Evolutionary conservation across 2,113 vertebrate genomes (phyloP), one percentile per base, ranked within the genome.

Genomic region (Corythornis cristatus): DNA sequence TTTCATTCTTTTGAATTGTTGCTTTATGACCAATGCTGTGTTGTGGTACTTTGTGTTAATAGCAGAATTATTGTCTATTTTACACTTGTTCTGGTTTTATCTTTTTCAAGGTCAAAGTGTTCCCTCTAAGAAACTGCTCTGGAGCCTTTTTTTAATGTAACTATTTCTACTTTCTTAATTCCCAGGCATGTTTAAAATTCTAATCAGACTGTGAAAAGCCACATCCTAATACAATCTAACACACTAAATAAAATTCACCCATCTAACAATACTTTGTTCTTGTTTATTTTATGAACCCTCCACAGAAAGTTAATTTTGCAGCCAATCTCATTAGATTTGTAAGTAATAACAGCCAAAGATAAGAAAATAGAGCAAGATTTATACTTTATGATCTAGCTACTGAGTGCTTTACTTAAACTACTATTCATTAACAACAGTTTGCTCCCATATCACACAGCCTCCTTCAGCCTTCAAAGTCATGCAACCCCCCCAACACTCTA

Each of bases 101-200:
- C 62, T 93, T 96, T 96, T 93, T 97, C 97, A 98, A 98, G 97
- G 97, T 98, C 95, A 97, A 95, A 95, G 70, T 5, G 3, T 85
- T 95, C 33, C 93, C 81, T 84, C 31, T 58, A 83, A 86, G 50
- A 94, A 95, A 67, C 65, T 89, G 79, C 53, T 94, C 72, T 89
- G 26, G 35, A 96, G 66, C 40, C 40, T 40, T 76, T 93, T 91
- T 75, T 64, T 16, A 68, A 64, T 29, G 22, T 78, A 90, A 64
- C 40, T 86, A 79, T 90, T 76, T 93, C 87, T 84, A 87, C 58
- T 96, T 94, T 94, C 79, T 93, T 93, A 97, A 97, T 96, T 97
- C 91, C 78, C 72, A 92, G 61, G 26, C 82, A 96, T 86, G 37
- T 87, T 98, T 97, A 97, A 97, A 97, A 98, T 97, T 98, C 96